Base-by-base conservation (phyloP, 1,140 invertebrate genomes). In the Platorchestia sp. region DNA sequence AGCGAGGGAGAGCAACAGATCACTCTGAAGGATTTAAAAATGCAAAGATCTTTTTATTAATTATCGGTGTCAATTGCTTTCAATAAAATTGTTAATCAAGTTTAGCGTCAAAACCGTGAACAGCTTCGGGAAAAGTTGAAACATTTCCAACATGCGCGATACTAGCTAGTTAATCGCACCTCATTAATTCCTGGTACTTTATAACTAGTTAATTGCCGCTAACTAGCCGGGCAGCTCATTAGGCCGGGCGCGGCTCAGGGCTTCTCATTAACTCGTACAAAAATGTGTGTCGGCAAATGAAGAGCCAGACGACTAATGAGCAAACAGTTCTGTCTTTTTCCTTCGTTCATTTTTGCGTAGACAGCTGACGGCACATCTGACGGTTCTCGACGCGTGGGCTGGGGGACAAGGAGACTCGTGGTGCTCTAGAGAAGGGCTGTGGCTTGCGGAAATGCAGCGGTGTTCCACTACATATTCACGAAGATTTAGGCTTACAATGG, bases 301-400 rank as follows among this genome's bases (percentile, higher is more conserved):
- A 93, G 91, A 93, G 91, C 44, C 43, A 19, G 36, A 44, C 89
- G 45, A 93, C 91, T 93, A 93, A 93, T 93, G 91, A 93, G 91
- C 91, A 93, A 93, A 93, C 91, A 93, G 87, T 5, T 41, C 19
- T 36, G 87, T 36, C 87, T 90, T 90, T 90, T 90, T 90, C 10
- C 0, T 27, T 90, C 87, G 3, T 90, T 90, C 87, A 90, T 90
- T 90, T 90, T 90, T 22, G 87, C 27, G 41, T 42, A 90, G 87
- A 90, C 87, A 90, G 42, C 87, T n/a, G n/a, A n/a, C 44, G 41
- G 87, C 87, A 27, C 41, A 42, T 45, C 7, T 42, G 87, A 36
- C 16, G 44, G 41, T 90, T 5, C 87, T 90, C 87, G 44, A 41
- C 27, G 6, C 42, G 87, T 75, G 59, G 59, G 14, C 27, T 75